Evolutionary conservation across 2,797 vertebrate genomes (phyloP).

Genomic region (Crenuchus spilurus): DNA sequence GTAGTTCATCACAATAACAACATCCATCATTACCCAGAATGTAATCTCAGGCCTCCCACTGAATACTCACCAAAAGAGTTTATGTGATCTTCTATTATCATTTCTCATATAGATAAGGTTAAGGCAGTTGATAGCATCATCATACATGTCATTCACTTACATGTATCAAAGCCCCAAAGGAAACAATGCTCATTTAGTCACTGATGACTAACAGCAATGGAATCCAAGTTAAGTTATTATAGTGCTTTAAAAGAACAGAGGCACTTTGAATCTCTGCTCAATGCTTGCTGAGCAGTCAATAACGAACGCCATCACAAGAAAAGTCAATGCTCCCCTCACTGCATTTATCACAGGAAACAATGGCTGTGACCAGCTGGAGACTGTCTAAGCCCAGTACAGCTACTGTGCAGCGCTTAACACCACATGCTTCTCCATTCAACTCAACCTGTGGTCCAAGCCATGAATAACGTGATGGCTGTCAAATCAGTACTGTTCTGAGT

Average conservation of each 20-base stretch:
- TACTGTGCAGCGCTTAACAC: background rate
- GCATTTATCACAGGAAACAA: slow-evolving; percentile 26
- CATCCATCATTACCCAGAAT: too few species aligned
- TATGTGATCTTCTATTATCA: background rate
- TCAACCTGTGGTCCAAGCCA: background rate
- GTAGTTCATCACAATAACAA: too few species aligned
- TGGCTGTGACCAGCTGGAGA: slow-evolving; percentile 18
- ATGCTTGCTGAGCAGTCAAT: background rate
- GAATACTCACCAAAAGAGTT: background rate
- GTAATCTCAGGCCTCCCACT: background rate
- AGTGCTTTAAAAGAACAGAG: slow-evolving; percentile 2
- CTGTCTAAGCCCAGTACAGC: background rate
- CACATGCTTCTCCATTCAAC: background rate
- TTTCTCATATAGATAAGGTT: background rate
- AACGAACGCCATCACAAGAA: slow-evolving; percentile 5
- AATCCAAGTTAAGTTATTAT: background rate
- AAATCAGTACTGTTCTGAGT: background rate
- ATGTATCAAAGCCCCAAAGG: background rate
- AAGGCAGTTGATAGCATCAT: background rate
- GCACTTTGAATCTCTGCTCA: slow-evolving; percentile 19
- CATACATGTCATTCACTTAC: background rate
- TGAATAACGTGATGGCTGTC: background rate
- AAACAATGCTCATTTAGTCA: background rate
- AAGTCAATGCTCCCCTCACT: slow-evolving; percentile 8
- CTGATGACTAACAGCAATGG: background rate